These are phyloP conservation scores for Microcebus tavaratra DNA, from an alignment of 2,113 vertebrate species.

Conservation along the genomic window DNA sequence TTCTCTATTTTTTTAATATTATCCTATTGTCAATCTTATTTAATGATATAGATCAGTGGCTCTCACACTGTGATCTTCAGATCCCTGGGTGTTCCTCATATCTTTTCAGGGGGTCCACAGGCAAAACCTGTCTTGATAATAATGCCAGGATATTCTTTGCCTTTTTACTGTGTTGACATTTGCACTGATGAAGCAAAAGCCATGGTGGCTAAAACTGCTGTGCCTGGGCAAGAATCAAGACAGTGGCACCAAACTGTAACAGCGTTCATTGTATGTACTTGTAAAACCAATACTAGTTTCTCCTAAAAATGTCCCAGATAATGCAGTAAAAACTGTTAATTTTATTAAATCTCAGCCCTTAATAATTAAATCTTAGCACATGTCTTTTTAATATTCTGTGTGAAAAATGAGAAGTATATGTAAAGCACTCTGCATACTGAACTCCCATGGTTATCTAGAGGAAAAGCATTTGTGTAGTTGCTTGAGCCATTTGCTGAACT, in stretches of 20 bases:
- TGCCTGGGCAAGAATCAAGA: neutral
- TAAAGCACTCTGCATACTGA: neutral
- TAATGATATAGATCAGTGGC: neutral
- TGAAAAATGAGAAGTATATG: neutral
- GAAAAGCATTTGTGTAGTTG: neutral
- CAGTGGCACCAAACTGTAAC: neutral
- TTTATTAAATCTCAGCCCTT: neutral
- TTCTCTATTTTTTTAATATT: neutral
- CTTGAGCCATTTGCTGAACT: neutral
- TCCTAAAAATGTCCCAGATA: neutral
- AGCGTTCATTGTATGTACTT: neutral
- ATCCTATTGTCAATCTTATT: neutral
- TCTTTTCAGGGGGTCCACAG: neutral
- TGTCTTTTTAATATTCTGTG: neutral
- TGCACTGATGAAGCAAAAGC: neutral
- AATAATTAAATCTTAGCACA: too few relatives aligned
- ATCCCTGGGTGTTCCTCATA: neutral
- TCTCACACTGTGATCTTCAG: neutral
- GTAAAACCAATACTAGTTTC: neutral
- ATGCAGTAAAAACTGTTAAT: neutral
- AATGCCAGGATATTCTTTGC: neutral
- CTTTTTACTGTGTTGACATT: neutral
- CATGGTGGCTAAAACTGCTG: neutral
- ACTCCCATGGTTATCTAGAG: neutral
- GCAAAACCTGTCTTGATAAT: neutral